phyloP scores from a whole-genome alignment of 2,113 vertebrate genomes.

The Alectura lathami region DNA sequence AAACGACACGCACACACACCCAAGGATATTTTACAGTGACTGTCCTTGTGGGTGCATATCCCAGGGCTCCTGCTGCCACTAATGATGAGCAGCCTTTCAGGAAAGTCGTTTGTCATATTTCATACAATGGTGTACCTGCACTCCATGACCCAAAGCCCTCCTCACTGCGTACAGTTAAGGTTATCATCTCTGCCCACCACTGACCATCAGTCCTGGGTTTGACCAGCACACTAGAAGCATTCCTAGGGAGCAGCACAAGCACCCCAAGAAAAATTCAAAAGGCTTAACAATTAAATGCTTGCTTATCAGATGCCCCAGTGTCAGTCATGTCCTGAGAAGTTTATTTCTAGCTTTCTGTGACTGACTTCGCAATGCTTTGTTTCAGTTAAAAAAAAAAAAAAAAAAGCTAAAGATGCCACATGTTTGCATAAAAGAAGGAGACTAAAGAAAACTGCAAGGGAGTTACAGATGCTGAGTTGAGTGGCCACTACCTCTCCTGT shows the following conservation, averaged over 20 bases:
- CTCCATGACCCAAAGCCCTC: background rate
- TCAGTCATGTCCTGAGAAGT: background rate
- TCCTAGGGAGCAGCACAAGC: background rate
- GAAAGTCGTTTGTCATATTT: background rate
- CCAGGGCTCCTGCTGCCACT: background rate
- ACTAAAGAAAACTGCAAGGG: background rate
- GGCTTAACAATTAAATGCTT: accelerated
- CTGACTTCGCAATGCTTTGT: background rate
- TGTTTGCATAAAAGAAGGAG: background rate
- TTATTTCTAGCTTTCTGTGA: background rate
- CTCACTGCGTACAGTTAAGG: background rate
- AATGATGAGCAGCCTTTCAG: background rate
- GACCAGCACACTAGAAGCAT: accelerated
- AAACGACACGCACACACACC: background rate
- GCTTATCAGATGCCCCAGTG: background rate
- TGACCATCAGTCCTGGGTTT: accelerated
- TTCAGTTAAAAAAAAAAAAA: background rate
- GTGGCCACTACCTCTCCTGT: background rate
- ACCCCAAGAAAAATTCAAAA: background rate
- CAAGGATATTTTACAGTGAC: background rate
- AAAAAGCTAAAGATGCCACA: background rate
- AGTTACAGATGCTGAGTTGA: background rate
- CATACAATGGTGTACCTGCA: background rate
- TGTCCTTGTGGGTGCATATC: background rate
- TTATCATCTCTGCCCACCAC: background rate